Evolutionary conservation across 1,140 invertebrate genomes (phyloP).

Genomic region (Leptinotarsa defecta): DNA sequence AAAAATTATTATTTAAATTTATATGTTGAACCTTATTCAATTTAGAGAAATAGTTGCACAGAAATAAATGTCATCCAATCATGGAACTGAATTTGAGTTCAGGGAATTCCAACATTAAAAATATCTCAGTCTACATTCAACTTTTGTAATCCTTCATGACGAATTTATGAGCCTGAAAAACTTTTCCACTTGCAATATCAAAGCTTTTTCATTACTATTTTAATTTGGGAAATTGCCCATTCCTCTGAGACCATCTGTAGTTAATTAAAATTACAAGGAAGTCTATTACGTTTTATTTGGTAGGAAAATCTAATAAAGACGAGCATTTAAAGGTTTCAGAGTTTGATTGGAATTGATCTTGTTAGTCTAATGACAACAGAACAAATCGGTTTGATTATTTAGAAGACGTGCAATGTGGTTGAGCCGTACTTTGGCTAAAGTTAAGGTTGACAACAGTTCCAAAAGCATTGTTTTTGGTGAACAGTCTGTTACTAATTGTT

Average conservation of each 20-base stretch:
- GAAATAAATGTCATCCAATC: too few relatives aligned
- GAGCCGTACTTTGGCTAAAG: slow-evolving; percentile 34
- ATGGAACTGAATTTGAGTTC: too few relatives aligned
- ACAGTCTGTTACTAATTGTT: slow-evolving; percentile 71
- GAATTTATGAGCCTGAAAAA: too few relatives aligned
- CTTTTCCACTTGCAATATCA: too few relatives aligned
- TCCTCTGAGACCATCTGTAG: neutral
- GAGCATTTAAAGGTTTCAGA: slow-evolving; percentile 17
- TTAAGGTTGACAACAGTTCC: slow-evolving; percentile 53
- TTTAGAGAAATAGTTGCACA: too few relatives aligned
- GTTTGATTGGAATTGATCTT: slow-evolving; percentile 18
- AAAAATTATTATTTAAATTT: too few relatives aligned
- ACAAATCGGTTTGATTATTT: neutral
- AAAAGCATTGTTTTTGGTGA: slow-evolving; percentile 63
- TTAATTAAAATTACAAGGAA: slow-evolving; percentile 11
- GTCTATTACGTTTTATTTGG: neutral
- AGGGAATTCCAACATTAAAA: too few relatives aligned
- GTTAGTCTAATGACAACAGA: slow-evolving; percentile 13
- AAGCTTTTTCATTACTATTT: neutral
- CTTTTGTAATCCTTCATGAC: too few relatives aligned
- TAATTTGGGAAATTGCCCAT: neutral
- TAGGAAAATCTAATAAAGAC: slow-evolving; percentile 20
- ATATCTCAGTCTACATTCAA: too few relatives aligned
- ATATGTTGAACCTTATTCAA: too few relatives aligned
- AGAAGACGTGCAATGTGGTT: slow-evolving; percentile 39